Percentiles rank a stretch among this genome's conserved stretches.
Conservation (phyloP, 2,797 vertebrate genomes). For the Lithobates sylvaticus region DNA sequence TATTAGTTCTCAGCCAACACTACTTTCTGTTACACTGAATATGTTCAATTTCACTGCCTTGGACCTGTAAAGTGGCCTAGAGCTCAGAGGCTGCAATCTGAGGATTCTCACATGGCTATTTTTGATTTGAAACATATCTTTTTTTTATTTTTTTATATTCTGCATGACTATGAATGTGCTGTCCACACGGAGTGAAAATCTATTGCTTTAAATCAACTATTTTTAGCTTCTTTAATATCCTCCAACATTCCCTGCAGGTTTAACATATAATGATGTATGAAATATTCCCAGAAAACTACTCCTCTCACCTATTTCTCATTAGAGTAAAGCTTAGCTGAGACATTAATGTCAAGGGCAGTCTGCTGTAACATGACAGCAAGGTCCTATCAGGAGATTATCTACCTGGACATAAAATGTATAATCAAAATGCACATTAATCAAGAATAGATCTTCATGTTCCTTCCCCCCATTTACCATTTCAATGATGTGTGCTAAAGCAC, state of each 20-base stretch:
- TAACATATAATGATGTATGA: constrained; percentile 61
- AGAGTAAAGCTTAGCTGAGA: constrained; percentile 56
- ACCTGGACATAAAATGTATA: constrained; percentile 52
- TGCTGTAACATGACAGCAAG: constrained; percentile 51
- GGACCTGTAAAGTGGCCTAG: no score
- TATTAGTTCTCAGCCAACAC: no score
- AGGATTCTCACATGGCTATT: no score
- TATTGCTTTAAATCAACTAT: constrained; percentile 44
- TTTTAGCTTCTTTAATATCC: constrained; percentile 50
- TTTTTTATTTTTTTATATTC: no score
- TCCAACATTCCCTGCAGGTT: constrained; percentile 52
- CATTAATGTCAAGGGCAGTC: constrained; percentile 62
- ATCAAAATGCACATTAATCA: constrained; percentile 58
- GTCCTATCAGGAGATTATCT: constrained; percentile 52
- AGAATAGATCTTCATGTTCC: constrained; percentile 8
- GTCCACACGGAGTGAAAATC: background rate
- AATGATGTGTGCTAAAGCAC: constrained; percentile 1
- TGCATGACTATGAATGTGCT: no score
- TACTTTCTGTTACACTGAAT: no score
- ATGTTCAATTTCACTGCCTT: no score
- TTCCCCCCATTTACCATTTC: constrained; percentile 34
- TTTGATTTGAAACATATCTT: no score
- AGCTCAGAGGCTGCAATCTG: no score
- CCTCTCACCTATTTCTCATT: constrained; percentile 59
- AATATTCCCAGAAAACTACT: constrained; percentile 60